Evolutionary conservation across 2,888 invertebrate species (phyloP), one percentile per base, ranked within the genome.

Genomic region (Acanthopleura granulata): DNA sequence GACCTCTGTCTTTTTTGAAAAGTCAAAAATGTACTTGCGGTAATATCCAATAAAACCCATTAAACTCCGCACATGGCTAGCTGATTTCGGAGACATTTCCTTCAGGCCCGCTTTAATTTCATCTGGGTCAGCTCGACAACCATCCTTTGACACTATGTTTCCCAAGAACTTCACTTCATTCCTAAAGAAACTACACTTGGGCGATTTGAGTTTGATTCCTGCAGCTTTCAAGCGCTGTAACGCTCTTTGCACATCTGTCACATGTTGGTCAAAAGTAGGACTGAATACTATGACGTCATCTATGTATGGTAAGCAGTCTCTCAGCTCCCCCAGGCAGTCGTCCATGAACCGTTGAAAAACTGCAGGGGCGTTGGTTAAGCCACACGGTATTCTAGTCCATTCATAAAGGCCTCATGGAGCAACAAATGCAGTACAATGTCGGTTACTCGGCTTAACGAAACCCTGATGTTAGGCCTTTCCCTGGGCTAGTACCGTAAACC

Each of bases 311-410:
- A 57, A 22, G 57, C 57, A 57, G 18, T 40, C 40, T 40, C 40
- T 40, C 40, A 57, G 3, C 57, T 57, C n/a, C 57, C 57, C 57
- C 3, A 57, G 22, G 4, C 3, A 22, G 3, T 12, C 3, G 3
- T 12, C n/a, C 57, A 57, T 57, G 57, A 57, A 57, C n/a, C 57
- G 57, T 12, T 57, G 57, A 22, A 57, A 3, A n/a, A 22, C 18
- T 22, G 12, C 57, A 57, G 57, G 57, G 22, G 57, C 57, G 57
- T 57, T 57, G 57, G 57, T 57, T 57, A 57, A 57, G 18, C 57
- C 57, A 22, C 3, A 57, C 4, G 57, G 22, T 57, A n/a, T 57
- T 57, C 57, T 57, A 22, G 57, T 57, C 57, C 57, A 57, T 57
- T 57, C 57, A 57, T 57, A 57, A 18, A 57, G 57, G n/a, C 57